phyloP scores from a whole-genome alignment of 2,797 vertebrate species.

The Cyprinella venusta region DNA sequence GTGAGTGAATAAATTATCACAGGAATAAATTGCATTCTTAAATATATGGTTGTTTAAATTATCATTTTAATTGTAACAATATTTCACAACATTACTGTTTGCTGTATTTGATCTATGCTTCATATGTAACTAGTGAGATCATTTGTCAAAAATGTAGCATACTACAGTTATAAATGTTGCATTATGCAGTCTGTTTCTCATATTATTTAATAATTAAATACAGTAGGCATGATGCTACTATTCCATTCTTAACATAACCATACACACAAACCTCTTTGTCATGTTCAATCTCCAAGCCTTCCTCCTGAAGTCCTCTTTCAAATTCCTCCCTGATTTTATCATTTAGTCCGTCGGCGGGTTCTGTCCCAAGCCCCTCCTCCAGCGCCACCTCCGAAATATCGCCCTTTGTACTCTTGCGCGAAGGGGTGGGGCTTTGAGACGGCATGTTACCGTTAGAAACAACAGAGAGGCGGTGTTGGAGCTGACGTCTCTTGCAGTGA shows the following conservation, averaged over 20 bases:
- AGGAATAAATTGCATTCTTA: background rate
- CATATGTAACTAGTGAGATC: constrained; percentile 17
- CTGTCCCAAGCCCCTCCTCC: constrained; percentile 74
- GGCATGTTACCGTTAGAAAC: constrained; percentile 82
- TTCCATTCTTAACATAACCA: background rate
- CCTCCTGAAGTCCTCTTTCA: constrained; percentile 84
- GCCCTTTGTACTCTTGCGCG: constrained; percentile 58
- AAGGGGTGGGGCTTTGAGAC: constrained; percentile 1
- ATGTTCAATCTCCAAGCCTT: constrained; percentile 91
- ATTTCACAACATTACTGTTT: background rate
- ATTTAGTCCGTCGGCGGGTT: constrained; percentile 85
- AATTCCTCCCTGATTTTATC: constrained; percentile 89
- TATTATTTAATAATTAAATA: background rate
- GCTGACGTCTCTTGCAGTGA: constrained; percentile 81
- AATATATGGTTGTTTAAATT: background rate
- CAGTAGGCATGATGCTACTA: too few relatives aligned
- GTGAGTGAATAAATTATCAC: background rate
- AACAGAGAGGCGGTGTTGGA: constrained; percentile 70
- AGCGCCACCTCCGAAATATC: constrained; percentile 69
- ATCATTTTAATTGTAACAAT: background rate
- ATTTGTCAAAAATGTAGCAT: background rate
- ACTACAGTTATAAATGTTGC: background rate
- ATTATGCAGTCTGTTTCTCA: background rate
- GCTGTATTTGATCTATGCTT: background rate
- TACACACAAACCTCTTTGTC: constrained; percentile 84